Conservation (phyloP, 2,113 vertebrate species). For the Scalopus aquaticus region DNA sequence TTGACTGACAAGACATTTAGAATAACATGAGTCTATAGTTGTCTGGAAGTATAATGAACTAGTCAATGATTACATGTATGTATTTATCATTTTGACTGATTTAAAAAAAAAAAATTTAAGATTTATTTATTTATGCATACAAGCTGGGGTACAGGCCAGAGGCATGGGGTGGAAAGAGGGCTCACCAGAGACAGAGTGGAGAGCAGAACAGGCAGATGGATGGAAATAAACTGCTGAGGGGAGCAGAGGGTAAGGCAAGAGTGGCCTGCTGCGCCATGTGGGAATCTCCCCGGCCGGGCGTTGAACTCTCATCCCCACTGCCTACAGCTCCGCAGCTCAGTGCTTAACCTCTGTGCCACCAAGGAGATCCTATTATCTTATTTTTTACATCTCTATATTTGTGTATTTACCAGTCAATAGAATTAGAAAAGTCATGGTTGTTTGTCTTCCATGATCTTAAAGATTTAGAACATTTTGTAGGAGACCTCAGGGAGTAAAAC, state of each 20-base stretch:
- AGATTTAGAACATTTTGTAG: neutral
- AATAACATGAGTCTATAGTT: neutral
- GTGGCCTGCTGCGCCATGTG: too few relatives aligned
- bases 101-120: neutral
- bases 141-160: too few relatives aligned
- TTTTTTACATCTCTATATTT: neutral
- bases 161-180: too few relatives aligned
- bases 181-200: too few relatives aligned
- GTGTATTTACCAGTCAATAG: neutral
- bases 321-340: too few relatives aligned
- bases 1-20: neutral
- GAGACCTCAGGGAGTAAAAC: neutral
- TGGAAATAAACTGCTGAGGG: too few relatives aligned
- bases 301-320: too few relatives aligned
- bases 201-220: too few relatives aligned
- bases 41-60: neutral
- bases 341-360: too few relatives aligned
- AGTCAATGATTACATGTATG: neutral
- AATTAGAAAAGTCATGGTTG: neutral
- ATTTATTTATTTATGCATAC: too few relatives aligned
- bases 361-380: neutral
- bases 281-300: too few relatives aligned
- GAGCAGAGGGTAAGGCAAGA: too few relatives aligned
- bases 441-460: neutral
- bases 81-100: neutral